Percentiles rank a stretch among this genome's conserved stretches.
Evolutionary conservation across 2,113 vertebrate genomes (phyloP).

Genomic region (Gasterosteus aculeatus): DNA sequence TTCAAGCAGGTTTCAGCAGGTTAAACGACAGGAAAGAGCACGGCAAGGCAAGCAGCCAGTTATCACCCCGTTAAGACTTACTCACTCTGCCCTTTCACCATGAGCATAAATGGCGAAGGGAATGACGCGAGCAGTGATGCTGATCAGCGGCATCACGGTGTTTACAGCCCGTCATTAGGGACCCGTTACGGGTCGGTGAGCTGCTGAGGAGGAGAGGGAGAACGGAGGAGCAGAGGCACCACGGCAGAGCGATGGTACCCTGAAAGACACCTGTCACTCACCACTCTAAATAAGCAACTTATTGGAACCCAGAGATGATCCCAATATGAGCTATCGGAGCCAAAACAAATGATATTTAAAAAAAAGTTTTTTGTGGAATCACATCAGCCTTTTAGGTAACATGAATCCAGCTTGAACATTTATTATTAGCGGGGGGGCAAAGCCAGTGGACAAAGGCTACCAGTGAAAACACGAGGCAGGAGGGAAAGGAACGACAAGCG

Average conservation of each 20-base stretch:
- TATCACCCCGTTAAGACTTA: neutral
- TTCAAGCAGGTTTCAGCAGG: neutral
- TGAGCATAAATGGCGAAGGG: slow-evolving; percentile 29
- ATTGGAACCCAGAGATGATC: slow-evolving; percentile 10
- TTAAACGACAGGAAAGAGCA: neutral
- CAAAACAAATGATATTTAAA: slow-evolving; percentile 34
- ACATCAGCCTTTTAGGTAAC: slow-evolving; percentile 49
- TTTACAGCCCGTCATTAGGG: slow-evolving; percentile 50
- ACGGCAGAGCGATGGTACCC: neutral
- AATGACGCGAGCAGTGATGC: slow-evolving; percentile 48
- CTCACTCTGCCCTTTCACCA: slow-evolving; percentile 11
- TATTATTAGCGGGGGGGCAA: slow-evolving; percentile 17
- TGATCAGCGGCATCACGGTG: slow-evolving; percentile 56
- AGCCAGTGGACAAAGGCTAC: slow-evolving; percentile 20
- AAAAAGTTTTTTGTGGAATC: slow-evolving; percentile 33
- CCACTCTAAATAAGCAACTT: neutral
- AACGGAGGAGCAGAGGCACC: neutral
- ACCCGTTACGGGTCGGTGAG: slow-evolving; percentile 58
- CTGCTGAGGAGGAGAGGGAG: slow-evolving; percentile 23
- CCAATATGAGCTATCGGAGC: slow-evolving; percentile 14
- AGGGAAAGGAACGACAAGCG: slow-evolving; percentile 19
- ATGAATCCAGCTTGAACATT: slow-evolving; percentile 49
- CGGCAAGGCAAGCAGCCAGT: neutral
- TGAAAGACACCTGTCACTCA: neutral
- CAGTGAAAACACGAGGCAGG: slow-evolving; percentile 34